Base-by-base conservation (phyloP, 2,797 vertebrate species). In the Dendrocincla tyrannina region DNA sequence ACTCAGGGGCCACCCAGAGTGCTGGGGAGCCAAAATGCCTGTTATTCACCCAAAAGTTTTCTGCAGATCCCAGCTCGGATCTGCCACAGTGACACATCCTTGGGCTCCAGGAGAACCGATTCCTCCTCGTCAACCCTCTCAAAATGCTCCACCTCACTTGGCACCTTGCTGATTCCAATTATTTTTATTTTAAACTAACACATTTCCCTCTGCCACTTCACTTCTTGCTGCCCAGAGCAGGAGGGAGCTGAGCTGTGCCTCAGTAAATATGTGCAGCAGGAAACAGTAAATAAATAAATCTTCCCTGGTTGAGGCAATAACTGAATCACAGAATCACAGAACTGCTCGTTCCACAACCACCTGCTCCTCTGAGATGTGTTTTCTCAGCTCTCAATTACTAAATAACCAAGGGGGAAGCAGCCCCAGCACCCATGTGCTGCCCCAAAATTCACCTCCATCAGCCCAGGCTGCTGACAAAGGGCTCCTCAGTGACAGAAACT, bases 111-210 rank as follows among this genome's bases (percentile, higher is more conserved):
- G 49, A 46, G 11, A 74, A 85, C 7, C 0, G 0, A 50, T 28
- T 70, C 50, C 58, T 87, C 60, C 85, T 85, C 69, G 76, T 70
- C 49, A 53, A 15, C 32, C 58, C 76, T 87, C 89, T 66, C 67
- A 8, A 47, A 84, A 69, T 3, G 39, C 77, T 17, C 42, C 58
- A 2, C 14, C 62, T 69, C 10, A 0, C 49, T 42, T 1, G n/a
- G n/a, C 39, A 55, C 37, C 80, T 60, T 1, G 3, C 74, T 89
- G 46, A 28, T 28, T 76, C 47, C 7, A 2, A 17, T 46, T 37
- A 24, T 41, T 75, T 33, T 24, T 2, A 28, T 58, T 89, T 46
- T 72, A 6, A 70, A 58, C 58, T 16, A 68, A 28, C 69, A 55
- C 27, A 17, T 64, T 39, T 85, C 85, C 78, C 60, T 80, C 24